phyloP scores from a whole-genome alignment of 2,888 invertebrate genomes.

The Drosophila atroscutellata region DNA sequence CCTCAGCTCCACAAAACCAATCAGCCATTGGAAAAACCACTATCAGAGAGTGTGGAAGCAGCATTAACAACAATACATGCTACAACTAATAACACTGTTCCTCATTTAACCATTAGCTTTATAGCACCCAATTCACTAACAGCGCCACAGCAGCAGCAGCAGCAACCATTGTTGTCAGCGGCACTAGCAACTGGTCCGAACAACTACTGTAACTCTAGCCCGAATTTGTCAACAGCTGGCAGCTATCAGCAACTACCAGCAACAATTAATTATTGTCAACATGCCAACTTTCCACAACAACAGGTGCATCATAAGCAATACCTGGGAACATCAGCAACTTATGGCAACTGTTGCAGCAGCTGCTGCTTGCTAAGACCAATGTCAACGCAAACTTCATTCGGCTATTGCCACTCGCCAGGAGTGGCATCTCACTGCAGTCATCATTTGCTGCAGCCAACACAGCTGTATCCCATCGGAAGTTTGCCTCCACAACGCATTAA shows the following conservation, averaged over 20 bases:
- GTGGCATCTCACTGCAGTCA: constrained; percentile 16
- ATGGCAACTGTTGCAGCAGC: constrained; percentile 29
- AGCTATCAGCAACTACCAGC: constrained; percentile 23
- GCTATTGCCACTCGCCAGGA: background rate
- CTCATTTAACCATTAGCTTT: constrained; percentile 57
- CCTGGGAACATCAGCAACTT: constrained; percentile 22
- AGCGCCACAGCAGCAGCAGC: background rate
- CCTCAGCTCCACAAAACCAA: background rate
- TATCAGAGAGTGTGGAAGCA: background rate
- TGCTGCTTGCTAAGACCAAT: constrained; percentile 35
- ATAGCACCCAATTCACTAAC: constrained; percentile 4
- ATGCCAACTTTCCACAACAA: background rate
- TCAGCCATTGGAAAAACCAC: background rate
- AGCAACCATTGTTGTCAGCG: constrained; percentile 14
- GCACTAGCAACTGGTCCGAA: constrained; percentile 19
- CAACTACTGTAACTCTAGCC: constrained; percentile 17
- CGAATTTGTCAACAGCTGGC: background rate
- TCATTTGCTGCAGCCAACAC: constrained; percentile 17
- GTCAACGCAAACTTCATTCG: constrained; percentile 2
- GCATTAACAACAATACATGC: background rate
- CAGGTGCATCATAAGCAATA: constrained; percentile 2
- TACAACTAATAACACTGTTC: background rate
- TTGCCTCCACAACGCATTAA: constrained; percentile 13
- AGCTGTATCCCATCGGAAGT: background rate
- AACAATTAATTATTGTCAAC: constrained; percentile 7